A percentile compares a stretch with the other conserved stretches of the same genome.
Evolutionary conservation across 2,113 vertebrate genomes (phyloP).

Genomic region (Melanerpes formicivorus): DNA sequence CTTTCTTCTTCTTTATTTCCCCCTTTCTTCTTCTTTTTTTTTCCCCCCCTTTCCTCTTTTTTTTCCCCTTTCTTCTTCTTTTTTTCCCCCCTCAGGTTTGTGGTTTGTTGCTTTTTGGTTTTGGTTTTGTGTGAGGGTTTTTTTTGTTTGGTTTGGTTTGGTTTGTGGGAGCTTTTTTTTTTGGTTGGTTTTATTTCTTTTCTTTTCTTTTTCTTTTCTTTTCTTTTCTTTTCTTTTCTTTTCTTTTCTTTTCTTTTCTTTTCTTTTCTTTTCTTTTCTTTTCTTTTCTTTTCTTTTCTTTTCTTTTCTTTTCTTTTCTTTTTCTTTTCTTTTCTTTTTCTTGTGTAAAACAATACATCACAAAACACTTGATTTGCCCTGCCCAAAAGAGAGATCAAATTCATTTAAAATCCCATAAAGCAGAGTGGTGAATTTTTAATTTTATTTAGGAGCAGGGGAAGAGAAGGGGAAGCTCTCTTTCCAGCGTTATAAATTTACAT

Average conservation of each 20-base stretch:
- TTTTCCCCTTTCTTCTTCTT: too few species aligned
- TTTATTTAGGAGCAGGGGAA: conserved; percentile 93
- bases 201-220: conserved; percentile 23
- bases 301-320: conserved; percentile 56
- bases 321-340: conserved; percentile 56
- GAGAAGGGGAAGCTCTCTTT: conserved; percentile 85
- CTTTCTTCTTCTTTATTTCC: too few species aligned
- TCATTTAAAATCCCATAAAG: conserved; percentile 92
- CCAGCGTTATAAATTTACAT: conserved; percentile 91
- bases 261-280: not conserved
- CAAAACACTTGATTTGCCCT: conserved; percentile 93
- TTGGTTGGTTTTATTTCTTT: too few species aligned
- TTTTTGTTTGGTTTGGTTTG: too few species aligned
- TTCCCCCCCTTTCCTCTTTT: too few species aligned
- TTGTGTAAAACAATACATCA: conserved; percentile 82
- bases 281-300: not conserved
- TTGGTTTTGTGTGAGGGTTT: too few species aligned
- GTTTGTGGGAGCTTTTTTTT: too few species aligned
- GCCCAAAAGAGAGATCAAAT: conserved; percentile 89
- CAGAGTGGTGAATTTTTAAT: conserved; percentile 94
- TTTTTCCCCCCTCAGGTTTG: too few species aligned
- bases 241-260: not conserved
- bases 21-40: too few species aligned
- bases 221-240: conserved; percentile 54
- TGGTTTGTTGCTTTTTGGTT: too few species aligned